A percentile compares a stretch with the other conserved stretches of the same genome.
Conservation (phyloP, 2,888 invertebrate genomes). For the Scaptomyza caliginosa region DNA sequence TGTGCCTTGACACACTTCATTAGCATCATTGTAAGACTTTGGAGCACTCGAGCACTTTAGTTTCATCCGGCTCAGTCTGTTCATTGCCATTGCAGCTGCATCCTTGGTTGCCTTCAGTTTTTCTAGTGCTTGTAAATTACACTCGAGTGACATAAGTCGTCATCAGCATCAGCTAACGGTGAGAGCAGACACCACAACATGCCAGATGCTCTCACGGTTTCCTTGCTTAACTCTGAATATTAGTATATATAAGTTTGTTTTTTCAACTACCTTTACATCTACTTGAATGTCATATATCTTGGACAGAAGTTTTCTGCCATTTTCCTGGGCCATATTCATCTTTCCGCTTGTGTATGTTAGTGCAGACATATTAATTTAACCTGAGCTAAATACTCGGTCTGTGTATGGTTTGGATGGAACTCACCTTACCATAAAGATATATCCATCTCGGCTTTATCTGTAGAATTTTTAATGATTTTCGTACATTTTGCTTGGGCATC, state of each 20-base stretch:
- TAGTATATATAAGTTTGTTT: neutral
- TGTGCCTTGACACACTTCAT: constrained; percentile 43
- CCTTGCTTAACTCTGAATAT: constrained; percentile 3
- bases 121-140: constrained; percentile 56
- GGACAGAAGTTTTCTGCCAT: constrained; percentile 28
- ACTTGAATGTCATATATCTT: constrained; percentile 45
- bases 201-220: constrained; percentile 14
- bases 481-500: constrained; percentile 42
- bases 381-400: constrained; percentile 59
- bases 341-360: constrained; percentile 27
- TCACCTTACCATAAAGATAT: constrained; percentile 31
- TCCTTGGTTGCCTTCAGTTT: constrained; percentile 36
- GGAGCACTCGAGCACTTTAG: constrained; percentile 13
- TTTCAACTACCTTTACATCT: constrained; percentile 7
- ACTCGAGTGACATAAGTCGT: constrained; percentile 63
- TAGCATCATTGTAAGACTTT: constrained; percentile 25
- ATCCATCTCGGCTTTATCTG: constrained; percentile 34
- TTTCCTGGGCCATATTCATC: constrained; percentile 21
- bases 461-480: constrained; percentile 73
- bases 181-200: neutral
- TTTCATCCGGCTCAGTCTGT: constrained; percentile 1
- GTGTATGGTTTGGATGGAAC: constrained; percentile 25
- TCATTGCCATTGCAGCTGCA: constrained; percentile 31
- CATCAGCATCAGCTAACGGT: constrained; percentile 32
- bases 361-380: constrained; percentile 65